Percentiles rank a stretch among this genome's conserved stretches.
phyloP scores from a whole-genome alignment of 2,797 vertebrate species.

The Coccyzus lansbergi region DNA sequence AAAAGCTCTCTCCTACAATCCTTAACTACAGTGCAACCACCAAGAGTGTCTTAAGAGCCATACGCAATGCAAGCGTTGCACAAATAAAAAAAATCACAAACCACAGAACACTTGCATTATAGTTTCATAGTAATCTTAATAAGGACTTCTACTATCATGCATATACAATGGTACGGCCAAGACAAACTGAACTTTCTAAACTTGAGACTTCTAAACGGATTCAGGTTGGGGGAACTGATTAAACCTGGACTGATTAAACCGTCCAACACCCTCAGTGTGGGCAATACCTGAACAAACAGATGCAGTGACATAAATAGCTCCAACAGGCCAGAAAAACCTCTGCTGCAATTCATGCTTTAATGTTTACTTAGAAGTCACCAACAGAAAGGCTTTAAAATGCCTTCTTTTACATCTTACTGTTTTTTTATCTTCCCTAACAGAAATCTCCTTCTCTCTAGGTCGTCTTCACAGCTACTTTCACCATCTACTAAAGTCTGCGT shows the following conservation, averaged over 20 bases:
- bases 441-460: background rate
- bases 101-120: background rate
- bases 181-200: background rate
- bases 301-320: background rate
- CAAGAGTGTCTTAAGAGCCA: background rate
- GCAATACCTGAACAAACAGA: background rate
- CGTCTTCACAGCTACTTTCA: slow-evolving; percentile 6
- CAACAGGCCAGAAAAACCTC: background rate
- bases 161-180: background rate
- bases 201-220: background rate
- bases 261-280: background rate
- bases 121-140: background rate
- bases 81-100: background rate
- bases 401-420: background rate
- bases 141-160: background rate
- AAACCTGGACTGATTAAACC: background rate
- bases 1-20: background rate
- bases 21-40: background rate
- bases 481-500: background rate
- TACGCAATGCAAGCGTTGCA: background rate
- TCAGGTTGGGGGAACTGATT: background rate
- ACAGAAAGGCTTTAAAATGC: background rate
- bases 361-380: background rate
- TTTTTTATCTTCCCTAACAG: background rate
- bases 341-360: background rate